A percentile compares a stretch with the other conserved stretches of the same genome.
phyloP scores from a whole-genome alignment of 2,888 invertebrate species.

The Eugnorisma glareosa region DNA sequence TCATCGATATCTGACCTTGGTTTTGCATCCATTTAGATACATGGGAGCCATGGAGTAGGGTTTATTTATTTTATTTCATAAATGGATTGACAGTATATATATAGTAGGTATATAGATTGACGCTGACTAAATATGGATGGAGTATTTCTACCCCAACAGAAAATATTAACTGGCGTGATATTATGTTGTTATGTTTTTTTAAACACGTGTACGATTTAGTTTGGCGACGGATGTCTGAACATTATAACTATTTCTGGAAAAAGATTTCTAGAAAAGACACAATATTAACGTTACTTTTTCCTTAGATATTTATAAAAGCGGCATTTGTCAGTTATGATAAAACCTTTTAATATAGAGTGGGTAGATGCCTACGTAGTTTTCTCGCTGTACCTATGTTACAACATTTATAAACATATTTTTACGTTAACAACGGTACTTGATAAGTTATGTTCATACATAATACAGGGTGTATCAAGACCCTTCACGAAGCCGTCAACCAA shows the following conservation, averaged over 20 bases:
- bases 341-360: constrained; percentile 4
- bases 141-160: background rate
- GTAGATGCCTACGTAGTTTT: background rate
- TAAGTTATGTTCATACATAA: too few relatives aligned
- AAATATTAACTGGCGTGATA: background rate
- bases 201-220: background rate
- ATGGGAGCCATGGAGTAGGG: too few relatives aligned
- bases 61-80: too few relatives aligned
- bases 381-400: background rate
- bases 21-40: too few relatives aligned
- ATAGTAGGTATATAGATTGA: too few relatives aligned
- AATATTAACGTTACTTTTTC: background rate
- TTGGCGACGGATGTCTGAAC: constrained; percentile 12
- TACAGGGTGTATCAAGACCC: too few relatives aligned
- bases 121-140: background rate
- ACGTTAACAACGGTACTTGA: background rate
- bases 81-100: too few relatives aligned
- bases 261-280: background rate
- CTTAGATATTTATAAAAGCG: background rate
- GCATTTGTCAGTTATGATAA: background rate
- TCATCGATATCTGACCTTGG: too few relatives aligned
- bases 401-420: background rate
- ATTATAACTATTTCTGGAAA: constrained; percentile 7
- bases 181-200: background rate
- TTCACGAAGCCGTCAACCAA: too few relatives aligned